These are phyloP conservation scores for Drosophila mercatorum DNA, from an alignment of 2,888 invertebrate species.

Conservation along the genomic window DNA sequence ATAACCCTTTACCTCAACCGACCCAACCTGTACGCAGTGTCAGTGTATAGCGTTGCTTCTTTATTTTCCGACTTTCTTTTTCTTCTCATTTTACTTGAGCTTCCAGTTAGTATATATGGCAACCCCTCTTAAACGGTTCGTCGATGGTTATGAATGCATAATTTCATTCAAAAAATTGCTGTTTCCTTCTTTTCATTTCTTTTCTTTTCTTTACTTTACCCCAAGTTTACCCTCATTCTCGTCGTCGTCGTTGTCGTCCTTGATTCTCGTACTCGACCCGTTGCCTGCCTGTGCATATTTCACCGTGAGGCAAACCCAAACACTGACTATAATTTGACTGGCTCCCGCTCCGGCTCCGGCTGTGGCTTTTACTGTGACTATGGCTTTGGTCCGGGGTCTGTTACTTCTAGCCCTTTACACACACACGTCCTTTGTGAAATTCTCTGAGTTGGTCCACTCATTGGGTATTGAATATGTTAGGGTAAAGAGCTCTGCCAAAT, in stretches of 20 bases:
- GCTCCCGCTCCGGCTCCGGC: conserved; percentile 3
- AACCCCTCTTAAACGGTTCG: conserved; percentile 53
- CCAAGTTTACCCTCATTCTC: not conserved
- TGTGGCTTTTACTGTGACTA: conserved; percentile 4
- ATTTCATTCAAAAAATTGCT: conserved; percentile 70
- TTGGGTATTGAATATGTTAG: conserved; percentile 46
- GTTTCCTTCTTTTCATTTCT: conserved; percentile 40
- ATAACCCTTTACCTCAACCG: not conserved
- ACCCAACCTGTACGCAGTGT: conserved; percentile 35
- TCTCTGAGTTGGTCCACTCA: conserved; percentile 2
- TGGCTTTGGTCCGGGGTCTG: conserved; percentile 12
- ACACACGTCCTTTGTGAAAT: conserved; percentile 24
- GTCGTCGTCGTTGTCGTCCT: not conserved
- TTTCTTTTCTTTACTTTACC: not conserved
- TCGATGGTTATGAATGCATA: conserved; percentile 75
- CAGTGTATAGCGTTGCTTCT: conserved; percentile 22
- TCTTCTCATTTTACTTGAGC: not conserved
- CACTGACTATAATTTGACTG: conserved; percentile 48
- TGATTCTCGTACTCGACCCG: not conserved
- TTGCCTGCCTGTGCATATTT: conserved; percentile 37
- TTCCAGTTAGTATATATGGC: conserved; percentile 5
- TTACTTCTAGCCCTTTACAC: conserved; percentile 27
- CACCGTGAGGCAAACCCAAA: conserved; percentile 43
- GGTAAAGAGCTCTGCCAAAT: conserved; percentile 68
- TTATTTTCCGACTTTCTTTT: conserved; percentile 10